Evolutionary conservation across 53 echinoderm and acorn worm species (phyloP).

Genomic region (Astropecten irregularis): DNA sequence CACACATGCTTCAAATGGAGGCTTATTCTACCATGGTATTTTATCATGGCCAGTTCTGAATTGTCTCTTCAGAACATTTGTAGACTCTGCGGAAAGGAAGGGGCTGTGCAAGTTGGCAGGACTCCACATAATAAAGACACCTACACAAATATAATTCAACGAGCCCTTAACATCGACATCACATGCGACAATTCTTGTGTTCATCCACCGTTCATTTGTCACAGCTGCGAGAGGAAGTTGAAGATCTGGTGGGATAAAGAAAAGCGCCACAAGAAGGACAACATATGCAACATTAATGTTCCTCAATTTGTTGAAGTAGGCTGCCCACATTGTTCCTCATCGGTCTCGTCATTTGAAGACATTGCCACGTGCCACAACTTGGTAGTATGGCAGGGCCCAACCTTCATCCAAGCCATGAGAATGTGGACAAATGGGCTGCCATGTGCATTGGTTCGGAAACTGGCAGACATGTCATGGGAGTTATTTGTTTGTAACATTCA

Average conservation of each 20-base stretch:
- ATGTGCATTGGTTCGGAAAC: neutral
- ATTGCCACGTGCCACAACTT: neutral
- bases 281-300: neutral
- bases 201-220: constrained; percentile 10
- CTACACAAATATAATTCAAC: no score
- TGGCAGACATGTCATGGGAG: neutral
- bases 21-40: no score
- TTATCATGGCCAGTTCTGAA: no score
- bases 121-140: no score
- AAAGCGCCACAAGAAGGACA: neutral
- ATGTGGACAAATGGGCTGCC: neutral
- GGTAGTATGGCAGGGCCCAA: neutral
- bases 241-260: neutral
- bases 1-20: no score
- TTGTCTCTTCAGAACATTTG: no score
- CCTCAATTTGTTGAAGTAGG: neutral
- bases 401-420: neutral
- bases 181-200: no score
- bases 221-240: neutral
- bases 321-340: neutral
- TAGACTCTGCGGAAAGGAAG: no score
- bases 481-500: neutral
- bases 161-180: no score
- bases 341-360: neutral
- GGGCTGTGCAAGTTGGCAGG: no score